A percentile compares a stretch with the other conserved stretches of the same genome.
Conservation (phyloP, 2,888 invertebrate species). For the Pseudococcus viburni region DNA sequence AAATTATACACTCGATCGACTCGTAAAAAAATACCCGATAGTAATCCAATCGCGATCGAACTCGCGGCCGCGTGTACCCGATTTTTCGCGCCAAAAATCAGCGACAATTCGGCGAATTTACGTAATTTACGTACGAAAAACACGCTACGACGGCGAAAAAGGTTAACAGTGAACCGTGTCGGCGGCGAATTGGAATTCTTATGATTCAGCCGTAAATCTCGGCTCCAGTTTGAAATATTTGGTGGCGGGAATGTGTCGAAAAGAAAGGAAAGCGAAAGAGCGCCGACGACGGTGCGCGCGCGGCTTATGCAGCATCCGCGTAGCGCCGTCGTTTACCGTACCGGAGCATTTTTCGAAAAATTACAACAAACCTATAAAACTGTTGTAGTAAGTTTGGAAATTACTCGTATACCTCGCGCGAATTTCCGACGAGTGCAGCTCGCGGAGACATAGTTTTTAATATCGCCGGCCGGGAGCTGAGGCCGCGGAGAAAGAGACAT, state of each 20-base stretch:
- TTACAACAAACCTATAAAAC: slow-evolving; percentile 30
- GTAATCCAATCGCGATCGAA: slow-evolving; percentile 14
- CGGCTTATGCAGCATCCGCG: background rate
- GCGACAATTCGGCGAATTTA: background rate
- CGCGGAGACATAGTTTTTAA: slow-evolving; percentile 28
- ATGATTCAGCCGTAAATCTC: slow-evolving; percentile 61
- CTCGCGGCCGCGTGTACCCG: background rate
- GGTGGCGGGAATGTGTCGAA: slow-evolving; percentile 49
- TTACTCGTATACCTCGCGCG: slow-evolving; percentile 1
- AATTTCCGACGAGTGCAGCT: background rate
- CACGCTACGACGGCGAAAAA: slow-evolving; percentile 1
- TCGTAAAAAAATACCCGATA: background rate
- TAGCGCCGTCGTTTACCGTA: background rate
- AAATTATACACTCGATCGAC: background rate
- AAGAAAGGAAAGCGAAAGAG: slow-evolving; percentile 18
- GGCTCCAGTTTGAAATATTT: slow-evolving; percentile 56
- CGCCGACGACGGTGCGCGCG: slow-evolving; percentile 23
- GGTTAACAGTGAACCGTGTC: slow-evolving; percentile 55
- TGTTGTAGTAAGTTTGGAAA: slow-evolving; percentile 16
- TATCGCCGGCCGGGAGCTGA: background rate
- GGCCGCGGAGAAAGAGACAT: background rate
- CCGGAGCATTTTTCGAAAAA: slow-evolving; percentile 4
- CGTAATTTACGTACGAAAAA: slow-evolving; percentile 31
- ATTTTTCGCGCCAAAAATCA: slow-evolving; percentile 60
- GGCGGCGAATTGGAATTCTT: slow-evolving; percentile 58